Conservation (phyloP, 2,797 vertebrate species). For the Babyrousa celebensis region DNA sequence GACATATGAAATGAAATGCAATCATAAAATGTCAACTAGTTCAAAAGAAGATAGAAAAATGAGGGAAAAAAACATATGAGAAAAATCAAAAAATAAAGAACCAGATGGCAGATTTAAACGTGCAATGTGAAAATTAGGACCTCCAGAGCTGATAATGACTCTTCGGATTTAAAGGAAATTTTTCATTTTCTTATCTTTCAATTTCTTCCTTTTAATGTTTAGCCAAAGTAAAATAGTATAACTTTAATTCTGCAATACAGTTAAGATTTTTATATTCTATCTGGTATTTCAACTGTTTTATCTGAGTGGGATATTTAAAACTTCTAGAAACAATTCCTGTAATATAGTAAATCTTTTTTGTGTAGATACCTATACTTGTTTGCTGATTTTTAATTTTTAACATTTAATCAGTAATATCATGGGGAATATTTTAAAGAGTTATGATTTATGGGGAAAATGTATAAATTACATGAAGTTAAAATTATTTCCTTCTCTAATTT, state of each 20-base stretch:
- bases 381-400: not conserved
- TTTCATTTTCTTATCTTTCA: not conserved
- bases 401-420: not conserved
- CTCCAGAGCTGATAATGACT: not conserved
- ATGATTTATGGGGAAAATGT: not conserved
- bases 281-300: not conserved
- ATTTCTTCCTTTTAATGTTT: constrained; percentile 17
- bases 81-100: not conserved
- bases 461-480: constrained; percentile 15
- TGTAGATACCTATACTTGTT: not conserved
- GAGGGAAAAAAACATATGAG: not conserved
- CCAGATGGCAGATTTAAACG: not conserved
- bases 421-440: not conserved
- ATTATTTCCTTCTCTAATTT: not conserved
- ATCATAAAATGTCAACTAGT: not conserved
- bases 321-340: not conserved
- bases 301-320: not conserved
- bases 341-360: not conserved
- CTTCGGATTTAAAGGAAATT: not conserved
- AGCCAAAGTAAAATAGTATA: not conserved
- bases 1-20: not conserved
- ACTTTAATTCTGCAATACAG: not conserved
- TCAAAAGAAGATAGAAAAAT: not conserved
- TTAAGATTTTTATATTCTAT: not conserved
- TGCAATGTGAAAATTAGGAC: not conserved